Conservation (phyloP, 2,113 vertebrate species). For the Eubucco bourcierii region DNA sequence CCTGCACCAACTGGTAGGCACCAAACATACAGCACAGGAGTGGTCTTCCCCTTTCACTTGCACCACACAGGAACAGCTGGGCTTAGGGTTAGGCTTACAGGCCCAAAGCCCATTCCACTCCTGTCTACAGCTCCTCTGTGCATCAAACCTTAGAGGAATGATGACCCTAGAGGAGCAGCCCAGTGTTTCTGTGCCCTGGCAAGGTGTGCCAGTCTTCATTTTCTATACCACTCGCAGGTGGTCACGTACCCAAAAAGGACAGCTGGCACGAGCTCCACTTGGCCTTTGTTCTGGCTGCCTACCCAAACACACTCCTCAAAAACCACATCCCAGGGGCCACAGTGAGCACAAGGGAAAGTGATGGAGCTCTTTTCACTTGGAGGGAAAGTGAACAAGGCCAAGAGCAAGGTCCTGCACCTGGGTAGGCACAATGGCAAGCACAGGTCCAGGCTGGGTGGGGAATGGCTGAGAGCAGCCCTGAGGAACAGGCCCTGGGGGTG, state of each 20-base stretch:
- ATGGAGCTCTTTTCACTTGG: background rate
- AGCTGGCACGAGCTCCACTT: background rate
- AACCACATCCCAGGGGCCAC: background rate
- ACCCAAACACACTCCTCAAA: background rate
- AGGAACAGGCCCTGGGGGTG: too few species aligned
- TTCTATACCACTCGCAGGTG: too few species aligned
- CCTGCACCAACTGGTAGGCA: background rate
- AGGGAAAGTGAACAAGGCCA: background rate
- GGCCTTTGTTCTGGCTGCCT: background rate
- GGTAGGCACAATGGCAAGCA: too few species aligned
- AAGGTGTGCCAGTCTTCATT: too few species aligned
- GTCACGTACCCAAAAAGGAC: fast-evolving
- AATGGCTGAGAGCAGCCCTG: too few species aligned
- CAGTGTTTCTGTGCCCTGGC: too few species aligned
- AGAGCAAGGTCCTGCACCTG: too few species aligned
- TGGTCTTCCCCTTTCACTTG: background rate
- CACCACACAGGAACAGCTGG: background rate
- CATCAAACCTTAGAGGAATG: too few species aligned
- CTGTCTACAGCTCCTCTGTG: too few species aligned
- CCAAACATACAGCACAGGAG: background rate
- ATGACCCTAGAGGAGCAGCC: too few species aligned
- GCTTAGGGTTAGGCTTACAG: background rate
- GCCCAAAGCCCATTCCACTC: background rate
- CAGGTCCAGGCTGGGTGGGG: too few species aligned
- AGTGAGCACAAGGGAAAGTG: background rate